Evolutionary conservation across 2,888 invertebrate genomes (phyloP), one percentile per base, ranked within the genome.

Genomic region (Spodoptera littoralis): DNA sequence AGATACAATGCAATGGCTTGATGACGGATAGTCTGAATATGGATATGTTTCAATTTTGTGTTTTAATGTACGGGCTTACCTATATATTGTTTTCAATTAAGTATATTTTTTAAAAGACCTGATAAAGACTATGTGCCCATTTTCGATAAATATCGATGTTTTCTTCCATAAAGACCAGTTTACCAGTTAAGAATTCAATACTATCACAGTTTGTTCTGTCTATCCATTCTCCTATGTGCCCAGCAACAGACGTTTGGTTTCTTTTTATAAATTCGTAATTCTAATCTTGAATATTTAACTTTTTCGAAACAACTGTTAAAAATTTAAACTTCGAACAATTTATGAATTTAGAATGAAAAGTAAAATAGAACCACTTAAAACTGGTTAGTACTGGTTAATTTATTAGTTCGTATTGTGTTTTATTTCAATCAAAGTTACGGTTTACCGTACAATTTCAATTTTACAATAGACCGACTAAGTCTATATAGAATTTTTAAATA

Each of bases 1-100:
- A 61, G 45, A 64, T 47, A 65, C 54, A 72, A 69, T 49, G 49
- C 54, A 72, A 69, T 49, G 49, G 59, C 57, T 60, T 61, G 61
- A 62, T 73, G 74, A 80, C 59, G 61, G 73, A 76, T 76, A 45
- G 73, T 30, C 55, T 18, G 49, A 65, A 51, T 59, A 60, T 51
- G 58, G 52, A 67, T 67, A 56, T 63, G 56, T 79, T 67, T 60
- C 53, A 60, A 72, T 60, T 76, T 76, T 62, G 58, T 62, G 56
- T 27, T 46, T 27, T 60, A 54, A 56, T 66, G 50, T 70, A 59
- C 27, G 46, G 60, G 51, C 47, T 60, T 63, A n/a, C n/a, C n/a
- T n/a, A 53, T n/a, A n/a, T n/a, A n/a, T n/a, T n/a, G n/a, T n/a
- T n/a, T n/a, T n/a, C n/a, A n/a, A n/a, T n/a, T n/a, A n/a, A n/a